Percentiles rank a stretch among this genome's conserved stretches.
These are phyloP conservation scores for Phaetusa simplex DNA, from an alignment of 2,113 vertebrate species.

Conservation along the genomic window DNA sequence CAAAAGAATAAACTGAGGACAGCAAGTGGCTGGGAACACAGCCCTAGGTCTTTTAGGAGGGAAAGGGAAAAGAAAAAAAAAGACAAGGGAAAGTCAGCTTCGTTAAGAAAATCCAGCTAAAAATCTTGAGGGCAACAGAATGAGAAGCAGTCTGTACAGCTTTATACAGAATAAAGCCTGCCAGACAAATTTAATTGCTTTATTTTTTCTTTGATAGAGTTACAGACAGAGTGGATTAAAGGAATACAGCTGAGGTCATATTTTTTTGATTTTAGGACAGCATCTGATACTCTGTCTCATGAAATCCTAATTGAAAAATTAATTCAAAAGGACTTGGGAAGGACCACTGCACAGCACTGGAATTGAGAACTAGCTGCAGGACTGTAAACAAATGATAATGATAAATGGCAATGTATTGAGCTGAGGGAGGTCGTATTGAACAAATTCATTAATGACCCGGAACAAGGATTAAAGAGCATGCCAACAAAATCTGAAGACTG, in stretches of 20 bases:
- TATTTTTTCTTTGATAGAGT: slow-evolving; percentile 47
- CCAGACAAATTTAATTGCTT: slow-evolving; percentile 51
- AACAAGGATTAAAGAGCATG: not conserved
- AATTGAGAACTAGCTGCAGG: slow-evolving; percentile 13
- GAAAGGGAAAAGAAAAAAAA: not conserved
- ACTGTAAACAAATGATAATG: slow-evolving; percentile 44
- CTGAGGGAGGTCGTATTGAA: not conserved
- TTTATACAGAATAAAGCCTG: slow-evolving; percentile 6
- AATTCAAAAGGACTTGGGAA: slow-evolving; percentile 59
- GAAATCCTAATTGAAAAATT: slow-evolving; percentile 55
- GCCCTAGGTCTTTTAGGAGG: not conserved
- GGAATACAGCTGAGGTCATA: not conserved
- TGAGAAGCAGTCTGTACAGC: not conserved
- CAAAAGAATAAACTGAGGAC: not conserved
- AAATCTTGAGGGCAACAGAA: not conserved
- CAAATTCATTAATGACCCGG: slow-evolving; percentile 22
- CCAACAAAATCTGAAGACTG: not conserved
- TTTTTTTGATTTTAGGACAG: slow-evolving; percentile 17
- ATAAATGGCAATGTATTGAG: slow-evolving; percentile 9
- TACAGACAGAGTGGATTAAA: not conserved
- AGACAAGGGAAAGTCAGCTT: not conserved
- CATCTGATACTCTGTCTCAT: not conserved
- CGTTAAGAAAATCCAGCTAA: not conserved
- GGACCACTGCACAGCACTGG: not conserved
- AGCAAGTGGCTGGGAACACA: not conserved